Percentiles rank a stretch among this genome's conserved stretches.
Conservation (phyloP, 1,140 invertebrate genomes). For the Ptiloglossa arizonensis region DNA sequence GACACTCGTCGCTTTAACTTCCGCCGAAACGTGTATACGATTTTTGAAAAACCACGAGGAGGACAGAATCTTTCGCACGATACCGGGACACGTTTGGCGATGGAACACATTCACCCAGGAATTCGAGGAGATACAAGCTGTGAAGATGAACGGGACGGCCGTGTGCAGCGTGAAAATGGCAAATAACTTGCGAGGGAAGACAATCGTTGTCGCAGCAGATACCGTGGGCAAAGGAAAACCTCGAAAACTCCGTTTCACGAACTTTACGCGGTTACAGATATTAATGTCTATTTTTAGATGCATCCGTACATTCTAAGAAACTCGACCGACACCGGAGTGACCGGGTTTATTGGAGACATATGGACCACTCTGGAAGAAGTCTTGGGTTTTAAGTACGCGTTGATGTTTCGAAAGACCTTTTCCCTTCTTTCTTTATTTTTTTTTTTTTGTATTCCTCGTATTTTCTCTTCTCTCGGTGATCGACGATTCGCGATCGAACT, state of each 20-base stretch:
- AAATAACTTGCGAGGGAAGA: conserved; percentile 42
- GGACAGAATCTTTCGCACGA: not conserved
- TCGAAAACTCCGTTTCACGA: not conserved
- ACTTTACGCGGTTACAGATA: not conserved
- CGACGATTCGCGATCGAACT: too few relatives aligned
- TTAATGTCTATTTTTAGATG: conserved; percentile 44
- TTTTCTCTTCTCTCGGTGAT: too few relatives aligned
- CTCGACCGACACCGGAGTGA: conserved; percentile 40
- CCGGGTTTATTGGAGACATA: conserved; percentile 64
- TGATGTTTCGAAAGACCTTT: not conserved
- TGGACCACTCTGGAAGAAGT: conserved; percentile 61
- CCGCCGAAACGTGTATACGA: conserved; percentile 45
- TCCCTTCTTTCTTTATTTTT: not conserved
- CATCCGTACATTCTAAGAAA: conserved; percentile 52
- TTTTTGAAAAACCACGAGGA: conserved; percentile 42
- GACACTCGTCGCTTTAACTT: conserved; percentile 17
- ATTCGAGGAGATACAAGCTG: conserved; percentile 60
- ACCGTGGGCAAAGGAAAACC: not conserved
- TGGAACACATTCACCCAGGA: conserved; percentile 45
- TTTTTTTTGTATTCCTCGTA: too few relatives aligned
- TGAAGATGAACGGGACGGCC: conserved; percentile 49
- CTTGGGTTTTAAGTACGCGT: conserved; percentile 62
- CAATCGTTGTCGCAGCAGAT: conserved; percentile 42
- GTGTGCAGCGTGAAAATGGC: conserved; percentile 61
- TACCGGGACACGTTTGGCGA: conserved; percentile 42